Percentiles rank a stretch among this genome's conserved stretches.
Evolutionary conservation across 2,113 vertebrate genomes (phyloP).

Genomic region (Plecturocebus donacophilus): DNA sequence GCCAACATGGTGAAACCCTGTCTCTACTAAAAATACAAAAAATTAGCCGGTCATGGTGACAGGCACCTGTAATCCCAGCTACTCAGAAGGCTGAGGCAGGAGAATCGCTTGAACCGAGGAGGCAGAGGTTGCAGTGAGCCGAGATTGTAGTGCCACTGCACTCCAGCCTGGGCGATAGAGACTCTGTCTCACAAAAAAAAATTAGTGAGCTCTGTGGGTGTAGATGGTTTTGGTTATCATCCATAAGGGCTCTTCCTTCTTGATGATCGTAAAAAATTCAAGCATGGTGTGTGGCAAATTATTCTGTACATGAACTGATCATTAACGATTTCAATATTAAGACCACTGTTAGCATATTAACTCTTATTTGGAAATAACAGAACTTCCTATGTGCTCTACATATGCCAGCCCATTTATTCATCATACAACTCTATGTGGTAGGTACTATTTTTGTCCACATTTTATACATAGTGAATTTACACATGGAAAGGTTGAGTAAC

Average conservation of each 20-base stretch:
- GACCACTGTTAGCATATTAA: not conserved
- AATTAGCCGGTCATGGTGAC: too few species aligned
- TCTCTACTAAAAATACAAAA: too few species aligned
- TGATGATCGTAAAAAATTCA: not conserved
- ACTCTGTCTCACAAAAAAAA: too few species aligned
- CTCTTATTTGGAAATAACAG: not conserved
- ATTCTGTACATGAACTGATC: constrained; percentile 3
- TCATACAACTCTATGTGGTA: not conserved
- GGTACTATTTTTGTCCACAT: not conserved
- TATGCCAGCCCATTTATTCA: not conserved
- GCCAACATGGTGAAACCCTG: too few species aligned
- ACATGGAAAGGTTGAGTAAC: not conserved
- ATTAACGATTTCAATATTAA: constrained; percentile 5
- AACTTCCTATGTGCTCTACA: not conserved
- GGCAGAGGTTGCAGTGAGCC: too few species aligned
- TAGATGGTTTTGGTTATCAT: not conserved
- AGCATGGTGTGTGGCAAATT: not conserved
- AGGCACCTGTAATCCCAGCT: too few species aligned
- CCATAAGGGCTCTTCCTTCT: not conserved
- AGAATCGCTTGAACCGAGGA: too few species aligned
- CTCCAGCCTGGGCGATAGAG: too few species aligned
- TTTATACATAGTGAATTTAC: not conserved
- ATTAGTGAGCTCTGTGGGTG: not conserved
- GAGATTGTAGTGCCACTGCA: too few species aligned
- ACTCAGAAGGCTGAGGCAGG: too few species aligned